Base-by-base conservation (phyloP, 2,797 vertebrate genomes). In the Phylloscopus collybita region DNA sequence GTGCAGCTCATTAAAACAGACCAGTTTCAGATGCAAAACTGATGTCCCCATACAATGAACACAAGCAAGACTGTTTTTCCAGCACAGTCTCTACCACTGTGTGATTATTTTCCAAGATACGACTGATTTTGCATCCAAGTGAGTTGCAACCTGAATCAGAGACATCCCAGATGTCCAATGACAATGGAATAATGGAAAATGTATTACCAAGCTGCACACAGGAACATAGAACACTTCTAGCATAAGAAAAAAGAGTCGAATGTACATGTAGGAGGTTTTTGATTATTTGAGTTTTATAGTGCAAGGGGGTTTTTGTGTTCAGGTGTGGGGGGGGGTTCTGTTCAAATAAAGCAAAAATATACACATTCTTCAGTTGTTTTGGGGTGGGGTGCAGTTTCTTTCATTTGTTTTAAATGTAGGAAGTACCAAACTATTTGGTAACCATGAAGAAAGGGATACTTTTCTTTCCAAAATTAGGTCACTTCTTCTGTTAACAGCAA, bases 231-330 rank as follows among this genome's bases (percentile, higher is more conserved):
- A 70, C 13, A n/a, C 3, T 16, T 25, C 32, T 5, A 45, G 16
- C 17, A 51, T 25, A 10, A 38, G 36, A 38, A 36, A 67, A 60
- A 50, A 51, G 27, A 64, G 42, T 4, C 1, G 9, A 73, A 90
- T 44, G 20, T 6, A 14, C 7, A 40, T 4, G 1, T 8, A 14
- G 5, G 3, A 2, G 5, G 8, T 11, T 21, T 53, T 61, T 7
- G 20, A 47, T 34, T 49, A 13, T 18, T 23, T 81, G 17, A 9
- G 29, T 42, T 86, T 64, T 38, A 80, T 53, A 71, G 47, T 6
- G 10, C 23, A 69, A 40, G 21, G 1, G 8, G 3, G 38, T 5
- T 56, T 69, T 80, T 30, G 21, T 60, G 32, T 70, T 65, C 20
- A 62, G 47, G 6, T 49, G 10, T 4, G n/a, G 36, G 36, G 36